Conservation (phyloP, 1,140 invertebrate genomes). For the Zaprionus tsacasi region DNA sequence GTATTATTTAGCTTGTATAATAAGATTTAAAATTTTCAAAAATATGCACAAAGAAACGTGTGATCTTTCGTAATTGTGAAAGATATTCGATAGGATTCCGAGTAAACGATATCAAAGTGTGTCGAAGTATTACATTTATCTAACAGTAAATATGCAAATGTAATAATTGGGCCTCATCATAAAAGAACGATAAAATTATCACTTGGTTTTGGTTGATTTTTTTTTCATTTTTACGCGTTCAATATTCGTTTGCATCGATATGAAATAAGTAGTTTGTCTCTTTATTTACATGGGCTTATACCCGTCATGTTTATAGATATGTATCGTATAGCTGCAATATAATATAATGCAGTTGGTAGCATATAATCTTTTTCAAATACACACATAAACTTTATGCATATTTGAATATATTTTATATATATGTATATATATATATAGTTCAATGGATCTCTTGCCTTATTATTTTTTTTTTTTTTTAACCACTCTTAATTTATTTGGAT, state of each 20-base stretch:
- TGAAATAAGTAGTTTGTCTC: slow-evolving; percentile 77
- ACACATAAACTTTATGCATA: slow-evolving; percentile 46
- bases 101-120: slow-evolving; percentile 45
- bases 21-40: slow-evolving; percentile 52
- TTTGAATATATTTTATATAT: slow-evolving; percentile 14
- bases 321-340: slow-evolving; percentile 1
- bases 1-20: slow-evolving; percentile 42
- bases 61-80: slow-evolving; percentile 35
- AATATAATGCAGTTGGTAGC: slow-evolving; percentile 24
- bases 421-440: slow-evolving; percentile 75
- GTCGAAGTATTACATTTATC: slow-evolving; percentile 27
- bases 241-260: slow-evolving; percentile 66
- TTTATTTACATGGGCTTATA: slow-evolving; percentile 75
- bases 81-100: slow-evolving; percentile 29
- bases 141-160: slow-evolving; percentile 35
- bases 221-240: slow-evolving; percentile 44
- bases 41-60: slow-evolving; percentile 65
- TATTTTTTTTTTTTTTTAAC: slow-evolving; percentile 28
- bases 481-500: slow-evolving; percentile 41
- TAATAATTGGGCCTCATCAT: slow-evolving; percentile 37
- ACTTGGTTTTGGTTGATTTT: slow-evolving; percentile 52
- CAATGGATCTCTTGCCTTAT: slow-evolving; percentile 69
- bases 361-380: neutral
- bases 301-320: slow-evolving; percentile 44
- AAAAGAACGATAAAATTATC: slow-evolving; percentile 63